A percentile compares a stretch with the other conserved stretches of the same genome.
phyloP scores from a whole-genome alignment of 2,797 vertebrate species.

The Karalla daura region DNA sequence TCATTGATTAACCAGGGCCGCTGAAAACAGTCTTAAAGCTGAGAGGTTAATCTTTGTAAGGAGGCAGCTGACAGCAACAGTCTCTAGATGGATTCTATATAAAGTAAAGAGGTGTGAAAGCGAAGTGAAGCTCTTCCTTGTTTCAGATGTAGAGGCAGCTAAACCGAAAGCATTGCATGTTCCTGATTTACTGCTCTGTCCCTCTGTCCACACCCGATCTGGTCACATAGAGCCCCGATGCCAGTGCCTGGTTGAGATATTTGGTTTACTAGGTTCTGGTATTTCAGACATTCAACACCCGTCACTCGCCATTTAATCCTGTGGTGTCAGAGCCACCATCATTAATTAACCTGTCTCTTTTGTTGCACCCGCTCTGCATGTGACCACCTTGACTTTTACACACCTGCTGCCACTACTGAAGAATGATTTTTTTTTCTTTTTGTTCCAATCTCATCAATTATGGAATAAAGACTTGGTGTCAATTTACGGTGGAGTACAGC shows the following conservation, averaged over 20 bases:
- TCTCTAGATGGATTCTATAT: too few relatives aligned
- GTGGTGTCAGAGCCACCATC: not conserved
- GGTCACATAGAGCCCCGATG: not conserved
- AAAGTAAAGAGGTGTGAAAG: not conserved
- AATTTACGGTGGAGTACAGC: not conserved
- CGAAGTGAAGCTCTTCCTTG: not conserved
- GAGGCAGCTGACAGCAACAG: not conserved
- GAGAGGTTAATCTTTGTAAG: not conserved
- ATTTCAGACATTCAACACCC: too few relatives aligned
- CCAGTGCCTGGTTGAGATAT: too few relatives aligned
- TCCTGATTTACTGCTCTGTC: too few relatives aligned
- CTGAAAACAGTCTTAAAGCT: not conserved
- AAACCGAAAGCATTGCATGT: not conserved
- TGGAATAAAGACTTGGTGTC: not conserved
- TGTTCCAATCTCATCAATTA: not conserved
- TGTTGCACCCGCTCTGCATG: not conserved
- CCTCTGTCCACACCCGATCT: too few relatives aligned
- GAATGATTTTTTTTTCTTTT: not conserved
- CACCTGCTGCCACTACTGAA: not conserved
- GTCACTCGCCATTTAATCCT: not conserved
- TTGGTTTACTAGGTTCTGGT: too few relatives aligned
- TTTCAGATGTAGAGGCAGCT: not conserved
- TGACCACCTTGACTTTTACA: not conserved
- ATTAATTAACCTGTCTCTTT: not conserved
- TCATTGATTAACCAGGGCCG: conserved; percentile 49